Conservation (phyloP, 2,888 invertebrate genomes). For the Lepidocyrtoides sp. region DNA sequence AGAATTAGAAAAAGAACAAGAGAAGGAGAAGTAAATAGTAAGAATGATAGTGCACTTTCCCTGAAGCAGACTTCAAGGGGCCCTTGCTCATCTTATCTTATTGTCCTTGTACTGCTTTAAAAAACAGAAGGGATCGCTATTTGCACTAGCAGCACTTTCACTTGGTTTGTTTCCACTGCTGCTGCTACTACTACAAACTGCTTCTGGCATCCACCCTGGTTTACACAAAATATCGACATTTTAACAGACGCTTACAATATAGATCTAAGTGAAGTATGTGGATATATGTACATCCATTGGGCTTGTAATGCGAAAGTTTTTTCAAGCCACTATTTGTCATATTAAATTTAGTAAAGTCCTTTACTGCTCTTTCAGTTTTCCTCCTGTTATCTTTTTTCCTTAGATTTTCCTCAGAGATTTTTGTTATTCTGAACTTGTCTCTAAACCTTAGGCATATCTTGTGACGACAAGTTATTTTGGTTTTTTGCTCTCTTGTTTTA, state of each 20-base stretch:
- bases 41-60: constrained; percentile 21
- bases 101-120: constrained; percentile 37
- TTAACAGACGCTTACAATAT: too few species aligned
- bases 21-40: constrained; percentile 1
- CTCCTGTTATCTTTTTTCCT: too few species aligned
- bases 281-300: too few species aligned
- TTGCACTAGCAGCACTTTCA: neutral
- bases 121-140: constrained; percentile 16
- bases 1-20: constrained; percentile 15
- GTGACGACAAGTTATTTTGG: neutral
- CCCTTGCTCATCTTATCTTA: constrained; percentile 37
- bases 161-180: neutral
- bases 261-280: too few species aligned
- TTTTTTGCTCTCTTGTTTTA: constrained; percentile 7
- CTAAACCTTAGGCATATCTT: neutral
- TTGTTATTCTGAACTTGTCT: neutral
- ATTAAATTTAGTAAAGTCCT: too few species aligned
- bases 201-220: too few species aligned
- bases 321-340: too few species aligned
- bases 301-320: too few species aligned
- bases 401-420: neutral
- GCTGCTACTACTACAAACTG: neutral
- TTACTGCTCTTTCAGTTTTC: neutral
- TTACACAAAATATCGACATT: too few species aligned
- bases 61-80: constrained; percentile 56